These are phyloP conservation scores for Cerceris ruficornis DNA, from an alignment of 2,888 invertebrate species.

Conservation along the genomic window DNA sequence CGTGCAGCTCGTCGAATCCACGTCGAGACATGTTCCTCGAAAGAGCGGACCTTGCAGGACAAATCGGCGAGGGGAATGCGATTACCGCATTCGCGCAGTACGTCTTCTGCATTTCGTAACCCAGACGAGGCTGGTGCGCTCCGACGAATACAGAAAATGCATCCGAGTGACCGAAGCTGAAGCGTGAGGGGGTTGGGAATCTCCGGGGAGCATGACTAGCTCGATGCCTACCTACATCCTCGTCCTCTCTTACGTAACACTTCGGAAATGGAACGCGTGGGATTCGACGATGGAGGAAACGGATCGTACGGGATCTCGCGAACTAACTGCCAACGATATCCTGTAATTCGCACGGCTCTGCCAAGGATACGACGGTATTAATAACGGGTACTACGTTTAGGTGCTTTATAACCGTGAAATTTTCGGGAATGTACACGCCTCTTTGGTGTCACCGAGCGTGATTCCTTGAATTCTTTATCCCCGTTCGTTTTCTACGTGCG, in stretches of 20 bases:
- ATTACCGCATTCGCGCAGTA: conserved; percentile 66
- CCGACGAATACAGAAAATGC: conserved; percentile 65
- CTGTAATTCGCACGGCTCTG: background rate
- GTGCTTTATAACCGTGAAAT: background rate
- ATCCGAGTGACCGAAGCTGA: conserved; percentile 51
- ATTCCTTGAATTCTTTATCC: too few relatives aligned
- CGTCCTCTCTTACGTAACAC: conserved; percentile 51
- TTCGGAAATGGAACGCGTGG: conserved; percentile 60
- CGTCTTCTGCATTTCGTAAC: conserved; percentile 66
- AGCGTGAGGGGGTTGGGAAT: conserved; percentile 45
- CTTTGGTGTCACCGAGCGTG: too few relatives aligned
- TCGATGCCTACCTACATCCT: conserved; percentile 40
- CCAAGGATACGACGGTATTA: background rate
- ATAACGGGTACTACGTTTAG: background rate
- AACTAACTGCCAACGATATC: background rate
- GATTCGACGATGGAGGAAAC: conserved; percentile 34
- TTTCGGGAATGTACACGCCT: background rate
- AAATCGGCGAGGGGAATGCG: conserved; percentile 60
- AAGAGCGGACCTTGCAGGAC: conserved; percentile 47
- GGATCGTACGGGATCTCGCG: background rate
- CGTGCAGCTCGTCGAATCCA: conserved; percentile 23
- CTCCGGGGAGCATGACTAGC: conserved; percentile 47
- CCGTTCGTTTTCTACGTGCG: too few relatives aligned
- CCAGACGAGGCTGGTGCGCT: conserved; percentile 65
- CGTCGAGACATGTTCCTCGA: conserved; percentile 44